Percentiles rank a stretch among this genome's conserved stretches.
Evolutionary conservation across 2,888 invertebrate species (phyloP).

Genomic region (Himalopsyche japonica): DNA sequence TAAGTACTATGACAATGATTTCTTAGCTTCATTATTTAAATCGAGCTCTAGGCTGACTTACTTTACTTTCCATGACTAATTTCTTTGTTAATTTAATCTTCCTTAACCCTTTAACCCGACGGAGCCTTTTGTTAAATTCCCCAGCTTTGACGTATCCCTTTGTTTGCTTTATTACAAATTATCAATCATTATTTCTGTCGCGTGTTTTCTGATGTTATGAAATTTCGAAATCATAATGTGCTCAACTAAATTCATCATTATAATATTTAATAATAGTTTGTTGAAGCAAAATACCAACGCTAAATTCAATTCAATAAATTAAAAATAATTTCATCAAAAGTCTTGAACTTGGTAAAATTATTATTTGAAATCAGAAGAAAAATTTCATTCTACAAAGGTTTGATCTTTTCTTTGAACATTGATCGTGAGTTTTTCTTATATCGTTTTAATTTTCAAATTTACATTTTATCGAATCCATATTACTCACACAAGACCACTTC

Average conservation of each 20-base stretch:
- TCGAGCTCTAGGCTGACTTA: background rate
- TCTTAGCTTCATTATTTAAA: background rate
- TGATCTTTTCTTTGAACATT: no score
- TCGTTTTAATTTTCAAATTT: no score
- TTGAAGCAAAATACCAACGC: background rate
- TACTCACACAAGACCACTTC: no score
- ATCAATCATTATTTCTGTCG: slow-evolving; percentile 39
- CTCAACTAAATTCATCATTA: background rate
- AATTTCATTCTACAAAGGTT: no score
- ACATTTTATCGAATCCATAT: no score
- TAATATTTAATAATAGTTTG: background rate
- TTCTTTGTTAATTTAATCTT: slow-evolving; percentile 41
- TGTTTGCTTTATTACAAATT: slow-evolving; percentile 40
- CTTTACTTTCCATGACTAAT: slow-evolving; percentile 35
- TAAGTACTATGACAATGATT: background rate
- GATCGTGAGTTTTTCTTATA: no score
- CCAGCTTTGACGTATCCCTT: slow-evolving; percentile 33
- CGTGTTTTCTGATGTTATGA: slow-evolving; percentile 21
- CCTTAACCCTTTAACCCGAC: slow-evolving; percentile 26
- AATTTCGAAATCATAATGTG: background rate
- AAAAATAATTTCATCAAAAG: no score
- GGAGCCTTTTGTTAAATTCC: slow-evolving; percentile 34
- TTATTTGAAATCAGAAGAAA: no score
- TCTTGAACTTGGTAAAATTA: no score
- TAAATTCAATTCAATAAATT: no score